These are phyloP conservation scores for Troides aeacus DNA, from an alignment of 2,888 invertebrate genomes.

Conservation along the genomic window DNA sequence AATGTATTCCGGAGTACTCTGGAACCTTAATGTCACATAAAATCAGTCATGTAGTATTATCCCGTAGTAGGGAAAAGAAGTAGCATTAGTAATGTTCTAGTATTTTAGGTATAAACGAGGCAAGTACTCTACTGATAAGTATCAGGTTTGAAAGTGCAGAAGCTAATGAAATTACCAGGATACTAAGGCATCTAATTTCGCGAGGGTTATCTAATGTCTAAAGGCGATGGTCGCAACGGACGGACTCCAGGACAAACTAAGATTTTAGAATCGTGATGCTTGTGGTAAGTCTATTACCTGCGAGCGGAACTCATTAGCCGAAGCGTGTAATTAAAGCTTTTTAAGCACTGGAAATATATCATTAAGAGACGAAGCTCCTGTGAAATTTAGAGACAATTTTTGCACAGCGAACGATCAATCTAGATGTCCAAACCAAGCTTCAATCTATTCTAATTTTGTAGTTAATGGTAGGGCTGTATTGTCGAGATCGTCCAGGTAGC, in stretches of 20 bases:
- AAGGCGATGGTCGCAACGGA: too few species aligned
- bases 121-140: too few species aligned
- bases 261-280: neutral
- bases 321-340: conserved; percentile 24
- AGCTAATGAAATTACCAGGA: too few species aligned
- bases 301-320: conserved; percentile 12
- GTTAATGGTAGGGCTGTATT: too few species aligned
- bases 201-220: too few species aligned
- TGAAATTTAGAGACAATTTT: conserved; percentile 9
- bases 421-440: conserved; percentile 1
- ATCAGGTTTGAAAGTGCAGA: too few species aligned
- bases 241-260: neutral
- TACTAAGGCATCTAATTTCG: too few species aligned
- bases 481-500: too few species aligned
- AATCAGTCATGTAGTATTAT: neutral
- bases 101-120: too few species aligned
- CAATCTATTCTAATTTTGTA: conserved; percentile 1
- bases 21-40: neutral
- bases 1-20: neutral
- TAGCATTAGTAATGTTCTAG: too few species aligned
- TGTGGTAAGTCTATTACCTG: neutral
- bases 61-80: too few species aligned
- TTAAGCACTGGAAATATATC: conserved; percentile 16
- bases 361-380: neutral
- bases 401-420: conserved; percentile 20